Evolutionary conservation across 2,113 vertebrate species (phyloP).

Genomic region (Antigone vipio): DNA sequence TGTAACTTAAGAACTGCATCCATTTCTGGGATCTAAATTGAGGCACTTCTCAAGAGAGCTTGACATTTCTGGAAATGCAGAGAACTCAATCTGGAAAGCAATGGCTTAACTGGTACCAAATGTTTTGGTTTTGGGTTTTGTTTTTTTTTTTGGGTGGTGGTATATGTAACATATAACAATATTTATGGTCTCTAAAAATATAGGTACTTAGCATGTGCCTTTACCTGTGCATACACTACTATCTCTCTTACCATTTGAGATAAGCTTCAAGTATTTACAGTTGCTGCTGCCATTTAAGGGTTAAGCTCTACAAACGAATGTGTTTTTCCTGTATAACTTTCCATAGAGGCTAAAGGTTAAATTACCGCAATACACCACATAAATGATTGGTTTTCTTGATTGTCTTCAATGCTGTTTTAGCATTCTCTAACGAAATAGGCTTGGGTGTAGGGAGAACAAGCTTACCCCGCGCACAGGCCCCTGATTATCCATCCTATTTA

Average conservation of each 20-base stretch:
- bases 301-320: not conserved
- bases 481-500: not conserved
- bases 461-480: not conserved
- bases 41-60: not conserved
- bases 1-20: not conserved
- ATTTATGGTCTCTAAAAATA: not conserved
- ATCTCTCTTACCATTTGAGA: not conserved
- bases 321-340: slow-evolving; percentile 29
- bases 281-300: not conserved
- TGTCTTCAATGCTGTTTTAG: not conserved
- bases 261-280: not conserved
- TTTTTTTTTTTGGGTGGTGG: not conserved
- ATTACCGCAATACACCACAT: slow-evolving; percentile 7
- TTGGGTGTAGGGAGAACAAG: not conserved
- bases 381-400: not conserved
- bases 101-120: not conserved
- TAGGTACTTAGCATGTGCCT: not conserved
- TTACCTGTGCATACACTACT: not conserved
- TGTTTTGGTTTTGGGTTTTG: not conserved
- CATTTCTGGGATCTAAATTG: not conserved
- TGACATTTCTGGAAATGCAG: not conserved
- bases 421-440: not conserved
- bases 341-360: not conserved
- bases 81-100: not conserved
- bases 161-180: not conserved